phyloP scores from a whole-genome alignment of 2,113 vertebrate genomes.

The Azemiops feae region DNA sequence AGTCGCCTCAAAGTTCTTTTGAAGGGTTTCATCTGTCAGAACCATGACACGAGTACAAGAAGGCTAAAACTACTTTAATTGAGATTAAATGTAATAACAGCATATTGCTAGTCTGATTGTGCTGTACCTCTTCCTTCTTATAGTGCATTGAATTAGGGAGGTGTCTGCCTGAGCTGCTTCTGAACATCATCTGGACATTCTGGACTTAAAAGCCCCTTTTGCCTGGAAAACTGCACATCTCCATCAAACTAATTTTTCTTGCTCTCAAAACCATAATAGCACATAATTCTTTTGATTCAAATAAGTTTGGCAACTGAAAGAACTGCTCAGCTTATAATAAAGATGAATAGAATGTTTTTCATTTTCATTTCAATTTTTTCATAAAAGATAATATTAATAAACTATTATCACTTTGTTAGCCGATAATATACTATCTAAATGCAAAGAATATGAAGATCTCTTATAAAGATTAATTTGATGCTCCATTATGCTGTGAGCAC shows the following conservation, averaged over 20 bases:
- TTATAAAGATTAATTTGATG: background rate
- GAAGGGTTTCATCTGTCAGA: too few species aligned
- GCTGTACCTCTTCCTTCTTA: background rate
- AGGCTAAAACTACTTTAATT: background rate
- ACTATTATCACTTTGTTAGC: background rate
- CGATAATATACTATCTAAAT: background rate
- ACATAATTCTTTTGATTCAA: background rate
- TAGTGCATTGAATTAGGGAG: background rate
- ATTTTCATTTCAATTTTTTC: background rate
- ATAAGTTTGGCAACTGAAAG: background rate
- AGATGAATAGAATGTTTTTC: background rate
- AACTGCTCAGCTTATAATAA: background rate
- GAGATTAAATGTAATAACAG: background rate
- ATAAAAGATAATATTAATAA: background rate
- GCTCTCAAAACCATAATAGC: background rate
- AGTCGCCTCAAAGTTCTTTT: too few species aligned
- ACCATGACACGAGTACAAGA: background rate
- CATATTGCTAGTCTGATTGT: background rate
- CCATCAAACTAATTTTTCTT: background rate
- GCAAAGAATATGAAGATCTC: background rate
- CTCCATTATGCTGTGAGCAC: background rate
- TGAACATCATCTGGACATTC: background rate
- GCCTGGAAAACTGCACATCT: background rate
- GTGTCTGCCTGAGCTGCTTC: background rate
- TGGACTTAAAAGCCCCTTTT: background rate